These are phyloP conservation scores for Augochlora pura DNA, from an alignment of 1,140 invertebrate genomes.

Conservation along the genomic window DNA sequence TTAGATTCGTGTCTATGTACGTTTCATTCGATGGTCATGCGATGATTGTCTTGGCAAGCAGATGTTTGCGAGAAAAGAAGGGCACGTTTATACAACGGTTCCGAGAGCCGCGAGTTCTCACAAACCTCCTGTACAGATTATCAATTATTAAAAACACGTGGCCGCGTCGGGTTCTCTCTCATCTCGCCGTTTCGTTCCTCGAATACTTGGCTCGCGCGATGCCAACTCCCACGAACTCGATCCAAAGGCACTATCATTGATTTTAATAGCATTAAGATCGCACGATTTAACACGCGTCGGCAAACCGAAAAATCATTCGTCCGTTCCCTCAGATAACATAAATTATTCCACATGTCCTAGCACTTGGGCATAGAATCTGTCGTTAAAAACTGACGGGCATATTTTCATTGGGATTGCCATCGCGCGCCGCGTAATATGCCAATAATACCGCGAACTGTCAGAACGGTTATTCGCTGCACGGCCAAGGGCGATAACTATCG, in stretches of 20 bases:
- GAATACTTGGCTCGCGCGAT: conserved; percentile 65
- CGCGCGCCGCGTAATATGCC: conserved; percentile 33
- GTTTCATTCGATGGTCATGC: neutral
- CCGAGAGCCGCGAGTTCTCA: conserved; percentile 72
- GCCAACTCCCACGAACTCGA: conserved; percentile 67
- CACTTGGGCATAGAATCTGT: no score
- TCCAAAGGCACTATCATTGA: conserved; percentile 54
- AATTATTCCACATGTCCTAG: no score
- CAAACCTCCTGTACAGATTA: conserved; percentile 72
- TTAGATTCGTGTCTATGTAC: neutral
- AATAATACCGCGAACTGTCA: conserved; percentile 37
- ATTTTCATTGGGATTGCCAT: conserved; percentile 14
- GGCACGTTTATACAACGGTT: conserved; percentile 73
- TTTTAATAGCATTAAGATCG: conserved; percentile 50
- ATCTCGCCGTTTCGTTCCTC: conserved; percentile 73
- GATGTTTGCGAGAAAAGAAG: conserved; percentile 65
- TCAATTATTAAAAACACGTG: conserved; percentile 80
- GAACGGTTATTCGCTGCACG: conserved; percentile 40
- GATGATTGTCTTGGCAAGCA: conserved; percentile 17
- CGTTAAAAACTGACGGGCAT: neutral
- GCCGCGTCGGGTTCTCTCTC: conserved; percentile 62
- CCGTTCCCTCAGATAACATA: neutral
- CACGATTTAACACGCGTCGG: conserved; percentile 35
- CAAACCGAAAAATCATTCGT: neutral
- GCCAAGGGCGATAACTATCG: conserved; percentile 41